Evolutionary conservation across 2,888 invertebrate genomes (phyloP), one percentile per base, ranked within the genome.

Genomic region (Platycheirus albimanus): DNA sequence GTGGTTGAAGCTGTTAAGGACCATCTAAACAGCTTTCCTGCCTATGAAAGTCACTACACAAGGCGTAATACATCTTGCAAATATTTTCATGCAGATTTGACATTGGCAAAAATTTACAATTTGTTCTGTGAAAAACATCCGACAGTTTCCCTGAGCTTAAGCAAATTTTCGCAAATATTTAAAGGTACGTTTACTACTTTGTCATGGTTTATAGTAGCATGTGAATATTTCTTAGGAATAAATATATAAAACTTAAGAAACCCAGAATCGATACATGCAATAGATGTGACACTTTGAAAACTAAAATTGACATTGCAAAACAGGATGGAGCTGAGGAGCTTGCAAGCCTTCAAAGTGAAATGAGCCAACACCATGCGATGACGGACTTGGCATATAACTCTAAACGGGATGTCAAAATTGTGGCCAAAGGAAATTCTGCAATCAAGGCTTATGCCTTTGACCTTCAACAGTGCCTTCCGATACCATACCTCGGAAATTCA

Each of bases 401-500:
- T 17, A 83, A 83, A 66, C 49, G 56, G 45, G 56, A 63, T 30
- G 80, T 79, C 56, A 85, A 85, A 83, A 63, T 38, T 8, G 49
- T 47, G 36, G 72, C 85, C 47, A 58, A 54, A 49, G 71, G 30
- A 45, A 54, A 77, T 56, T 15, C 19, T 15, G 52, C 3, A 30
- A 33, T 54, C 19, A 36, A 43, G 69, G 36, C 11, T 15, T 54
- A 15, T 54, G 77, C 83, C 38, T 85, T 85, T 75, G 85, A 85
- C 67, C 66, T 85, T 52, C 85, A 83, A 15, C 80, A 85, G 69
- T 85, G 85, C 54, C 74, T 80, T 11, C 77, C 84, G 28, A 84
- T 79, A 3, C 81, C 80, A 10, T 79, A 52, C 43, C 64, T 84
- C 11, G 56, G 58, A 63, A 75, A 69, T 24, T 78, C 63, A 30